Base-by-base conservation (phyloP, 2,797 vertebrate genomes). In the Myotis vivesi region DNA sequence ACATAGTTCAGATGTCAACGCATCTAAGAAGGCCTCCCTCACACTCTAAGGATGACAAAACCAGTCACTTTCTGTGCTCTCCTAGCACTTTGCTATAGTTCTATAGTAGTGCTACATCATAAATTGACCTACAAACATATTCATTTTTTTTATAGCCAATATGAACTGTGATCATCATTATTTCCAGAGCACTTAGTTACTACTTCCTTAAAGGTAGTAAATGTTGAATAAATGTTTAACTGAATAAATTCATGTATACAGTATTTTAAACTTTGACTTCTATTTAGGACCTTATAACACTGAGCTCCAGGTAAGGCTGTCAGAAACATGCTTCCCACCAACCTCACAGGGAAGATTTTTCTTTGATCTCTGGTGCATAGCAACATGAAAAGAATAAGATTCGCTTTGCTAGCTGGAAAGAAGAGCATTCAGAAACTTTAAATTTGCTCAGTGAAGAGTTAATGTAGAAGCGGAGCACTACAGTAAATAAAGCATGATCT, bases 401-500 rank as follows among this genome's bases (percentile, higher is more conserved):
- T 62, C 86, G 64, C 41, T 81, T n/a, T 88, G 83, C 46, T 55
- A 49, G 38, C 25, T 41, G 30, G n/a, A 83, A 73, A 88, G 62
- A 8, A 51, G 22, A 93, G 72, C 49, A 73, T 72, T 51, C 53
- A 83, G 68, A 95, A 94, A 82, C 88, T 90, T 77, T 46, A 88
- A 49, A 46, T 69, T 68, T 88, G 88, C 36, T 93, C 82, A 25
- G 51, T 81, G 64, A 91, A 87, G 80, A 57, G 49, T 57, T 83
- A 89, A 92, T 25, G 38, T 0, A 76, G 66, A 83, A 79, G 51
- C 12, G 36, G 38, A 77, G 23, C 75, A 83, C 36, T 62, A 89
- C 8, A 89, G 84, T 75, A 91, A 96, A 92, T 89, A 93, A 95
- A 89, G 46, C 64, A 86, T 83, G 64, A 66, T 91, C 80, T 83